phyloP scores from a whole-genome alignment of 1,140 invertebrate species.

The Pseudobourletiella spinata region DNA sequence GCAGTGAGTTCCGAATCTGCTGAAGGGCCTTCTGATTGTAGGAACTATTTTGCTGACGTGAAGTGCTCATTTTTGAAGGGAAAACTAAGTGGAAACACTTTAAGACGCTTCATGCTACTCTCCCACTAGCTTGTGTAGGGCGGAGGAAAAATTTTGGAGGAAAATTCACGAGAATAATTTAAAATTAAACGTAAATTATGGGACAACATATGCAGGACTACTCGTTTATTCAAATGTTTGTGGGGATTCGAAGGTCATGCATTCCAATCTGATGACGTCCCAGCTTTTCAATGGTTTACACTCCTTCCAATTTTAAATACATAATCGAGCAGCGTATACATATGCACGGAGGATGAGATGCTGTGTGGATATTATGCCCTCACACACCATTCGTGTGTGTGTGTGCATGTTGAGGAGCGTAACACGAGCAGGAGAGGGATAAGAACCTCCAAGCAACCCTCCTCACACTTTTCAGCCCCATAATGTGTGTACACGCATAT shows the following conservation, averaged over 20 bases:
- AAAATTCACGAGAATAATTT: no score
- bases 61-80: constrained; percentile 15
- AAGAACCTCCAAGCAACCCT: no score
- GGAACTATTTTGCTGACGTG: constrained; percentile 15
- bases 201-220: constrained; percentile 1
- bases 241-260: constrained; percentile 8
- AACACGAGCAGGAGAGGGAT: no score
- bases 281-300: background rate
- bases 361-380: background rate
- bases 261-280: constrained; percentile 34
- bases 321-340: no score
- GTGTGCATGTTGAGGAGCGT: background rate
- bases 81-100: background rate
- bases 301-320: no score
- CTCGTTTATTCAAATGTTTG: background rate
- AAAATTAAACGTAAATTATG: no score
- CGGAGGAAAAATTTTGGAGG: no score
- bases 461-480: no score
- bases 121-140: no score
- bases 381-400: background rate
- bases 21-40: constrained; percentile 32
- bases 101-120: background rate
- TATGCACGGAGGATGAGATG: background rate
- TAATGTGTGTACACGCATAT: no score
- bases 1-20: constrained; percentile 26